Base-by-base conservation (phyloP, 1,140 invertebrate genomes). In the Bombus confusus region DNA sequence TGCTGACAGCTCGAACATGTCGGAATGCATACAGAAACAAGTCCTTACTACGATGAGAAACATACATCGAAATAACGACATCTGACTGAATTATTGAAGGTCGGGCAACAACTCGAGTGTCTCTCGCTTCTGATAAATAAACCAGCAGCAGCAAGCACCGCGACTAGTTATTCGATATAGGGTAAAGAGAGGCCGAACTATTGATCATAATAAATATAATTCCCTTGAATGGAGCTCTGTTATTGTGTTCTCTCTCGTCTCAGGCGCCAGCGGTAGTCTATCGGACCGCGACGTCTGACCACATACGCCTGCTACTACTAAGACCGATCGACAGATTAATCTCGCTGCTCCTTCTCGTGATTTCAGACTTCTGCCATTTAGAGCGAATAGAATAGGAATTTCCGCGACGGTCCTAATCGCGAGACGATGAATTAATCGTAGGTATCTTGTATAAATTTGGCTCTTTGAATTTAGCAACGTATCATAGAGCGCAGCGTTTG, bases 261-360 rank as follows among this genome's bases (percentile, higher is more conserved):
- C 18, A 6, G 22, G 39, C 18, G 41, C 25, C 15, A 12, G 12
- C 25, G 34, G 1, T 9, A 22, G 37, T 22, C 18, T 43, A 59
- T 39, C 62, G 15, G 43, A 4, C n/a, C 8, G 5, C 25, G 10
- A 68, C 25, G 83, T 85, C 83, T 62, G 83, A 73, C 83, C 31
- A 34, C 41, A 18, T 28, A 22, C 57, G 68, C 10, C 25, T 28
- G 15, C 2, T 85, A 80, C 83, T 80, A 85, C 83, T 85, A 79
- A 79, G 66, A 15, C 74, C 37, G 74, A 10, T 31, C 28, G 3
- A 57, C 74, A 25, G 34, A 13, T 1, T 1, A 39, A 25, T 37
- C 47, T 57, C 43, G 25, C 68, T 13, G 5, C 31, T 37, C 25
- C 1, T 15, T 0, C 22, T 5, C 25, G 9, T 37, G 6, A 31